Percentiles rank a stretch among this genome's conserved stretches.
Conservation (phyloP, 2,888 invertebrate genomes). For the Xestia c-nigrum region DNA sequence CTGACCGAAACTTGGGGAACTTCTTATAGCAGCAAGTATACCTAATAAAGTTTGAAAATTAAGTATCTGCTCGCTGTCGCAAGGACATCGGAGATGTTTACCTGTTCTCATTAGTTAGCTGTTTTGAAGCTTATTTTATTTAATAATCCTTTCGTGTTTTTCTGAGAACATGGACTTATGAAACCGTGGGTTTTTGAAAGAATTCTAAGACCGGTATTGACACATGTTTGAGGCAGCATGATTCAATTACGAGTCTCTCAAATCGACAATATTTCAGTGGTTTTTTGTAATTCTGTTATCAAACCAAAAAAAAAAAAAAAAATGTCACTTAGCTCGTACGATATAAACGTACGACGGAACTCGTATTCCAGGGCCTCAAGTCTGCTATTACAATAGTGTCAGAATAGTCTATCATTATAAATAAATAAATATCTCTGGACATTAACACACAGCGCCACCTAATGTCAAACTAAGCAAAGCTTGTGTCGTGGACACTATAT, state of each 20-base stretch:
- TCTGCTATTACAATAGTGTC: too few relatives aligned
- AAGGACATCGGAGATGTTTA: slow-evolving; percentile 39
- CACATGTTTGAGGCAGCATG: neutral
- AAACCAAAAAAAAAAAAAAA: neutral
- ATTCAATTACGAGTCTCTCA: neutral
- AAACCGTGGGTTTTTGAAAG: neutral
- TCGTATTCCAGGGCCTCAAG: too few relatives aligned
- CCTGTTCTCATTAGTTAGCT: slow-evolving; percentile 17
- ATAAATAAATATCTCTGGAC: too few relatives aligned
- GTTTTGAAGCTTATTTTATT: neutral
- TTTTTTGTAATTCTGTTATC: neutral
- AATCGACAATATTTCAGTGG: neutral
- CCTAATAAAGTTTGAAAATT: slow-evolving; percentile 71
- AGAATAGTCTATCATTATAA: too few relatives aligned
- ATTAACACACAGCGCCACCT: too few relatives aligned
- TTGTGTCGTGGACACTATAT: too few relatives aligned
- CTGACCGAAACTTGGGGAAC: slow-evolving; percentile 60
- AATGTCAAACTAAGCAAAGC: too few relatives aligned
- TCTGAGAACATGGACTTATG: neutral
- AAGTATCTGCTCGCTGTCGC: slow-evolving; percentile 54
- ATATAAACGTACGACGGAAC: too few relatives aligned
- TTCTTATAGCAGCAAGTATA: slow-evolving; percentile 53
- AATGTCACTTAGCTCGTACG: neutral
- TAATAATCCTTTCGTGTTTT: neutral
- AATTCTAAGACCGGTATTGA: neutral